A percentile compares a stretch with the other conserved stretches of the same genome.
These are phyloP conservation scores for Pseudolycoriella hygida DNA, from an alignment of 2,888 invertebrate species.

Conservation along the genomic window DNA sequence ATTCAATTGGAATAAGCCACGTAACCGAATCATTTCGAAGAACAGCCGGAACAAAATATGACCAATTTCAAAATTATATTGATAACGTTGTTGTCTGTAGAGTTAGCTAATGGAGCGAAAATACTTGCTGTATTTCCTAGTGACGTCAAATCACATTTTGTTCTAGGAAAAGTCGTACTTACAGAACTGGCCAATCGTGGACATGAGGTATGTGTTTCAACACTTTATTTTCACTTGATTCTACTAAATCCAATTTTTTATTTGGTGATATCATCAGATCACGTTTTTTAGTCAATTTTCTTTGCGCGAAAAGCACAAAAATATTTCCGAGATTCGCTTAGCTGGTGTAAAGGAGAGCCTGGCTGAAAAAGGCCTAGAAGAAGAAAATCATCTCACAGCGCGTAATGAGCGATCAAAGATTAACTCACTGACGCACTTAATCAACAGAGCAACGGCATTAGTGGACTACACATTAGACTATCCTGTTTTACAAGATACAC, in stretches of 20 bases:
- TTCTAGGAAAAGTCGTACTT: constrained; percentile 22
- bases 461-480: constrained; percentile 22
- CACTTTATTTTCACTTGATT: too few species aligned
- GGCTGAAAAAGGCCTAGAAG: not conserved
- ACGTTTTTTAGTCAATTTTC: constrained; percentile 23
- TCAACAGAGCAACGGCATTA: constrained; percentile 25
- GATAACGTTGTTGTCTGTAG: not conserved
- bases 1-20: too few species aligned
- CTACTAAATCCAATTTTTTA: not conserved
- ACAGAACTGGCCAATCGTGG: constrained; percentile 18
- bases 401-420: constrained; percentile 19
- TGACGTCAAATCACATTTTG: constrained; percentile 26
- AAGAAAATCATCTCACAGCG: not conserved
- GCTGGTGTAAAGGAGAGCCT: constrained; percentile 12
- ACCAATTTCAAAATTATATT: too few species aligned
- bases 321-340: constrained; percentile 21
- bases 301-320: constrained; percentile 11
- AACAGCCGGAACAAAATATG: too few species aligned
- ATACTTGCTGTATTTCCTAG: constrained; percentile 26
- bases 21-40: too few species aligned
- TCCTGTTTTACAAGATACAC: constrained; percentile 17
- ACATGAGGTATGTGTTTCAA: constrained; percentile 13
- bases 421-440: constrained; percentile 23
- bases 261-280: constrained; percentile 11
- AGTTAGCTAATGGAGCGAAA: constrained; percentile 15